Percentiles rank a stretch among this genome's conserved stretches.
Evolutionary conservation across 2,113 vertebrate species (phyloP).

Genomic region (Perccottus glenii): DNA sequence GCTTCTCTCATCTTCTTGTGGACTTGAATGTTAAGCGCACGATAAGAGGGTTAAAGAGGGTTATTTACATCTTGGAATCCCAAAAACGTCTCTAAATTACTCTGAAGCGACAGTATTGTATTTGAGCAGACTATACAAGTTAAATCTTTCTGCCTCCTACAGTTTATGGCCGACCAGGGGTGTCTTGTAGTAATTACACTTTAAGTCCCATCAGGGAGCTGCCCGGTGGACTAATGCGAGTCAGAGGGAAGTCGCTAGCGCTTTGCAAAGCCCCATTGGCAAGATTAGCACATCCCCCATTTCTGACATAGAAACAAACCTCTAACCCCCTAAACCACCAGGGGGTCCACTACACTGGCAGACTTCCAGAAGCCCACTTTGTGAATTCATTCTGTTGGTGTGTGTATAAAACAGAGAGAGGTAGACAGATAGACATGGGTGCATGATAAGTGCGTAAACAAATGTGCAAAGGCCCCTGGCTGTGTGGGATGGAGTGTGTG

Average conservation of each 20-base stretch:
- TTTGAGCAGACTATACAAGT: constrained; percentile 2
- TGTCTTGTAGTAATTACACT: constrained; percentile 33
- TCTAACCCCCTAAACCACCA: constrained; percentile 56
- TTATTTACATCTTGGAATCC: constrained; percentile 20
- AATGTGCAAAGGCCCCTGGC: constrained; percentile 59
- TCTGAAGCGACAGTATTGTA: constrained; percentile 3
- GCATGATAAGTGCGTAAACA: constrained; percentile 62
- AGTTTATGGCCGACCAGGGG: constrained; percentile 15
- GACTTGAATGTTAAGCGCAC: constrained; percentile 34
- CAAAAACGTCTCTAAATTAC: constrained; percentile 12
- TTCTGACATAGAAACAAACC: constrained; percentile 58
- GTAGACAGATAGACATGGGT: constrained; percentile 57
- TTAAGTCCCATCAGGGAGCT: constrained; percentile 42
- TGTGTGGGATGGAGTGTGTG: constrained; percentile 30
- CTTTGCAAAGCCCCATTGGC: constrained; percentile 56
- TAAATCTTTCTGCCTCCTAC: constrained; percentile 13
- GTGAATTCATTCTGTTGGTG: constrained; percentile 34
- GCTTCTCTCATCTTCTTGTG: constrained; percentile 34
- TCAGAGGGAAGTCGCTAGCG: constrained; percentile 45
- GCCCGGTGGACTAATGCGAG: constrained; percentile 43
- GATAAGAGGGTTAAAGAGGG: constrained; percentile 40
- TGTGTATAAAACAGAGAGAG: constrained; percentile 61
- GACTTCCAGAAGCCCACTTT: constrained; percentile 47
- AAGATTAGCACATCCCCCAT: constrained; percentile 54
- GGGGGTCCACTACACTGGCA: constrained; percentile 51